Percentiles rank a stretch among this genome's conserved stretches.
phyloP scores from a whole-genome alignment of 2,888 invertebrate genomes.

The Oscheius onirici region DNA sequence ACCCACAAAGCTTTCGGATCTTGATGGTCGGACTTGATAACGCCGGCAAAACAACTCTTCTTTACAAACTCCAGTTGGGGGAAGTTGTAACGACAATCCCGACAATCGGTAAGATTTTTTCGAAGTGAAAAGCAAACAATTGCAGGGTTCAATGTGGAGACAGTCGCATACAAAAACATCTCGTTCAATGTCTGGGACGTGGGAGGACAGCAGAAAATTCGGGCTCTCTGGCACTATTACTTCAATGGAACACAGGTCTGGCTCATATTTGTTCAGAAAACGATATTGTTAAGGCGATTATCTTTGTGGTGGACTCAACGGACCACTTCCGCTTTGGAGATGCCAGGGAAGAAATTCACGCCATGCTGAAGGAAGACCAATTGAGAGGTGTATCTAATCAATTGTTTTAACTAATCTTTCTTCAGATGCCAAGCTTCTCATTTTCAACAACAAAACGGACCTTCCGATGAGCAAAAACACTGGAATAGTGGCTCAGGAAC shows the following conservation, averaged over 20 bases:
- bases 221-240: slow-evolving; percentile 26
- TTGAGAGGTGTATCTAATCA: slow-evolving; percentile 12
- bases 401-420: background rate
- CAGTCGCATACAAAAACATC: slow-evolving; percentile 20
- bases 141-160: slow-evolving; percentile 28
- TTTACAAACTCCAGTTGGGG: slow-evolving; percentile 26
- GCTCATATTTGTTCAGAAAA: too few relatives aligned
- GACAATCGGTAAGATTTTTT: slow-evolving; percentile 22
- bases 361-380: slow-evolving; percentile 15
- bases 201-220: slow-evolving; percentile 25
- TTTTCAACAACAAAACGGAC: slow-evolving; percentile 24
- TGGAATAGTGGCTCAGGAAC: slow-evolving; percentile 1
- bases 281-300: slow-evolving; percentile 12
- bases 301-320: slow-evolving; percentile 25
- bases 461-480: background rate
- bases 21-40: slow-evolving; percentile 30
- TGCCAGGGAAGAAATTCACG: slow-evolving; percentile 10
- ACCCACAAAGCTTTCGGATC: slow-evolving; percentile 1
- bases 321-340: slow-evolving; percentile 8
- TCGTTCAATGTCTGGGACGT: slow-evolving; percentile 29
- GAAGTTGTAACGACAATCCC: slow-evolving; percentile 21
- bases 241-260: slow-evolving; percentile 9
- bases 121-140: background rate
- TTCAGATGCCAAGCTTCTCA: slow-evolving; percentile 24
- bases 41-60: slow-evolving; percentile 25